A percentile compares a stretch with the other conserved stretches of the same genome.
phyloP scores from a whole-genome alignment of 2,113 vertebrate genomes.

The Castor canadensis region DNA sequence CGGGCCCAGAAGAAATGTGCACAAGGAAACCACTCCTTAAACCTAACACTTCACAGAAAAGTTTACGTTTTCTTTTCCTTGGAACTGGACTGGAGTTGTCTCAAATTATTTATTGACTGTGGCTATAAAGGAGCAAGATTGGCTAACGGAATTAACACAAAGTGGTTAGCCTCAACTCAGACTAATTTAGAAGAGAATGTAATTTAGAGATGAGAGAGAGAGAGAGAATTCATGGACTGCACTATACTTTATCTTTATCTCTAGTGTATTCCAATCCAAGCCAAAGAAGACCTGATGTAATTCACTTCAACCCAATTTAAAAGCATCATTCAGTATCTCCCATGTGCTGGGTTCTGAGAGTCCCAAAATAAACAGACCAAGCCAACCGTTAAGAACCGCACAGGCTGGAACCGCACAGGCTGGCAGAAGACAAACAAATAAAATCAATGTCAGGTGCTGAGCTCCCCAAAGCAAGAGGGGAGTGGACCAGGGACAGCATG shows the following conservation, averaged over 20 bases:
- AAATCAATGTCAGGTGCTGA: background rate
- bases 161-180: background rate
- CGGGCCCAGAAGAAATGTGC: background rate
- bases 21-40: background rate
- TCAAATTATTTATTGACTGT: background rate
- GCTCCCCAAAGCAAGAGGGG: accelerated
- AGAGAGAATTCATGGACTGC: background rate
- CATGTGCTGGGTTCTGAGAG: conserved; percentile 30
- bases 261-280: conserved; percentile 46
- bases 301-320: conserved; percentile 48
- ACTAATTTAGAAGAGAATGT: background rate
- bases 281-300: conserved; percentile 53
- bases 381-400: background rate
- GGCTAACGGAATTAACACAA: background rate
- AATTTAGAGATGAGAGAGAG: background rate
- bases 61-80: background rate
- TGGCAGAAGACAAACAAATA: background rate
- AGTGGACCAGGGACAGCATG: accelerated
- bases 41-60: background rate
- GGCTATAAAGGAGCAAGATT: background rate
- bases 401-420: too few relatives aligned
- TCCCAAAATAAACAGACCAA: conserved; percentile 49
- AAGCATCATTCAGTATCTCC: conserved; percentile 53
- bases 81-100: background rate
- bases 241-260: conserved; percentile 3